Base-by-base conservation (phyloP, 2,797 vertebrate species). In the Scomberomorus guttatus region DNA sequence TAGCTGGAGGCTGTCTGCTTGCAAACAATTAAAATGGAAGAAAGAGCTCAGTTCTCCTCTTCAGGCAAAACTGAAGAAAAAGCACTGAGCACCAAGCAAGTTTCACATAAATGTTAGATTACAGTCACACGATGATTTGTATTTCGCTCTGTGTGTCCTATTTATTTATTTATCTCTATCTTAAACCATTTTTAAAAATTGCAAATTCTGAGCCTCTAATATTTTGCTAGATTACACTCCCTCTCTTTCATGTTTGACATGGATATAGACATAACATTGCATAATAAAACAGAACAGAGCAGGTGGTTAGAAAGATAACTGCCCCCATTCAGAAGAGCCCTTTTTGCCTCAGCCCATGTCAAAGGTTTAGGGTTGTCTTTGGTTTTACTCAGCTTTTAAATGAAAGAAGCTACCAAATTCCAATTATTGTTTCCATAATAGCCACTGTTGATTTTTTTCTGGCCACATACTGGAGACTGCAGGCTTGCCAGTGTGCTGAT, bases 381-480 rank as follows among this genome's bases (percentile, higher is more conserved):
- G 39, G 39, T 14, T 42, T 42, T 32, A 29, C 3, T 62, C 58
- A 62, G 50, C 59, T 34, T 76, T 32, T n/a, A 14, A 63, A 37
- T 39, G 6, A 42, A 62, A 22, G 39, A 66, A 44, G 5, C 24
- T 32, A 24, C 25, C 1, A 10, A 56, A 66, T 37, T 46, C 0
- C 14, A 5, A 34, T 3, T 29, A 42, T 13, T 39, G 15, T 48
- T 51, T 65, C 12, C 6, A 24, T 17, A 51, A 42, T n/a, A 57
- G 4, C 14, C 4, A 15, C 56, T 56, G 62, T 22, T 34, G 46
- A 42, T 75, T 74, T 10, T 27, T 68, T 55, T 24, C 2, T 56
- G 70, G 50, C 39, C 12, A 12, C 50, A 52, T 25, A 52, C 56
- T 61, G 62, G 6, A 63, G 15, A 24, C 52, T 34, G 48, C 51